Evolutionary conservation across 2,888 invertebrate species (phyloP), one percentile per base, ranked within the genome.

Genomic region (Lasius fuliginosus): DNA sequence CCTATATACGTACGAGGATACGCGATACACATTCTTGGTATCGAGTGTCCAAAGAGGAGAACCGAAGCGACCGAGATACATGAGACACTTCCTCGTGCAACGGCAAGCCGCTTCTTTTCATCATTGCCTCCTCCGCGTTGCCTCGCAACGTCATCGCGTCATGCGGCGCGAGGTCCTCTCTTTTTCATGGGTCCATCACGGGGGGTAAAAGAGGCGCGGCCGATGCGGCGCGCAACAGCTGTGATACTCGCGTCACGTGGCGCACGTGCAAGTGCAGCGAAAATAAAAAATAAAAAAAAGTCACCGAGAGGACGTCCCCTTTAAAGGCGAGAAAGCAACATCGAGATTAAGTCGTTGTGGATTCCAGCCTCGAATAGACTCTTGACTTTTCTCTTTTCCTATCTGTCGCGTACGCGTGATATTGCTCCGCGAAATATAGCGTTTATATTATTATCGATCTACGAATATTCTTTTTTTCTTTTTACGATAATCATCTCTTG

Each of bases 11-110:
- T 90, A 89, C 85, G 88, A 89, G 86, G 92, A 92, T 92, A 93
- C 93, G 93, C 92, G 92, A 94, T 93, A 92, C 92, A 92, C 92
- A 87, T 91, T 90, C 90, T 90, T 87, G 92, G 92, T 94, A 92
- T 94, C 94, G 92, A 92, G 90, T 94, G 90, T 94, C 94, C 88
- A 79, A 86, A 87, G 85, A 12, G 86, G 84, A 79, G 81, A 84
- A 86, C 84, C 75, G 76, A 82, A 83, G 86, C 82, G 87, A 90
- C 89, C 92, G 93, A 89, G 93, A 94, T 92, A 94, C 90, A 92
- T 91, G 94, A 94, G 94, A 94, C 92, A 94, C 93, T 93, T 89
- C 87, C 85, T 88, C 87, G 83, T 89, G 85, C 85, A 75, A 73
- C 85, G 85, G 75, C 89, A 82, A 87, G 87, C 89, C 89, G 85